A percentile compares a stretch with the other conserved stretches of the same genome.
Evolutionary conservation across 2,797 vertebrate species (phyloP).

Genomic region (Urophycis tenuis): DNA sequence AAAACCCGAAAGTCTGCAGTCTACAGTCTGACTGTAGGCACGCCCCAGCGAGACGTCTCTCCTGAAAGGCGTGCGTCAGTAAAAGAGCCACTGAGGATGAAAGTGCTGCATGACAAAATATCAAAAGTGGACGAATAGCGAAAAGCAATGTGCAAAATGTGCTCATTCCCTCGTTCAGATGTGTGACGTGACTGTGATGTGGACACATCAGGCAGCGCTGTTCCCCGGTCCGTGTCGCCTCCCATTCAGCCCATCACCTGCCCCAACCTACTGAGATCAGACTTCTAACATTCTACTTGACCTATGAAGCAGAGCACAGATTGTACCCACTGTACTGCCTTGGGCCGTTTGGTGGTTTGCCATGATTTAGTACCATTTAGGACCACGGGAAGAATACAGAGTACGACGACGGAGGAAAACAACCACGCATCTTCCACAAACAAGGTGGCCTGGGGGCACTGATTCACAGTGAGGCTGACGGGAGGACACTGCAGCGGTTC

Average conservation of each 20-base stretch:
- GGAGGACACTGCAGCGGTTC: background rate
- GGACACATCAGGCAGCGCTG: background rate
- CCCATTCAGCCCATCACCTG: conserved; percentile 9
- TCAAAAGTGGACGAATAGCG: background rate
- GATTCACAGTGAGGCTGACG: background rate
- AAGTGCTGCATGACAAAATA: background rate
- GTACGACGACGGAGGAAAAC: background rate
- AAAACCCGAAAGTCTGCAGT: background rate
- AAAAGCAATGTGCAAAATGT: background rate
- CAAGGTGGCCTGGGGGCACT: background rate
- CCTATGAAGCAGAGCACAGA: background rate
- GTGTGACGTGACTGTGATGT: background rate
- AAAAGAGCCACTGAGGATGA: background rate
- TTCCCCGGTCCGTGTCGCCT: background rate
- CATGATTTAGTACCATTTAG: background rate
- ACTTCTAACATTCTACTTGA: background rate
- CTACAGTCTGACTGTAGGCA: background rate
- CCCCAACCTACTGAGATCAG: background rate
- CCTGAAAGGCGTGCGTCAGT: background rate
- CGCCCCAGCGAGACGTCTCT: background rate
- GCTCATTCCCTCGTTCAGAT: background rate
- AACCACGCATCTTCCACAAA: background rate
- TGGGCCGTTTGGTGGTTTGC: background rate
- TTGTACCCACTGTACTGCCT: background rate
- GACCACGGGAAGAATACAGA: background rate